These are phyloP conservation scores for Engraulis encrasicolus DNA, from an alignment of 2,113 vertebrate genomes.

Conservation along the genomic window DNA sequence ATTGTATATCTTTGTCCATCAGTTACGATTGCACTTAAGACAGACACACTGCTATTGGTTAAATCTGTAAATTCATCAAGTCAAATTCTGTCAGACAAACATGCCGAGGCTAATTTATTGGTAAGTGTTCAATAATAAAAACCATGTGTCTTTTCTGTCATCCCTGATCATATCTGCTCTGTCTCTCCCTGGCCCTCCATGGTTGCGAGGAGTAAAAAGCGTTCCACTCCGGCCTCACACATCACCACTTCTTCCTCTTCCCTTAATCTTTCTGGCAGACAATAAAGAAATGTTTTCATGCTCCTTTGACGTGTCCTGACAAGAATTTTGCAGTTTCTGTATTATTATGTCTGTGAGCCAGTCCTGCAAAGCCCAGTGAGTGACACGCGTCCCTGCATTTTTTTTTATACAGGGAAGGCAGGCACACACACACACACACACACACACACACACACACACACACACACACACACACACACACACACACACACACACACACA, in stretches of 20 bases:
- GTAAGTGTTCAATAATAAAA: constrained; percentile 45
- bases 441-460: background rate
- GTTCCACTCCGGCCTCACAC: constrained; percentile 40
- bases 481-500: background rate
- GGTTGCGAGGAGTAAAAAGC: background rate
- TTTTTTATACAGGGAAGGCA: constrained; percentile 29
- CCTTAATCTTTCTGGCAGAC: constrained; percentile 40
- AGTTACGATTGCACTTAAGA: background rate
- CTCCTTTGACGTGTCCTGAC: constrained; percentile 39
- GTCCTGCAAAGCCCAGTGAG: constrained; percentile 37
- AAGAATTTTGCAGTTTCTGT: constrained; percentile 32
- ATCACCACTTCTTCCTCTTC: constrained; percentile 25
- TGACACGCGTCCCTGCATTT: constrained; percentile 36
- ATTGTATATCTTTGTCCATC: background rate
- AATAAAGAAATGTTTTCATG: constrained; percentile 36
- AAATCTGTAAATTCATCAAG: constrained; percentile 34
- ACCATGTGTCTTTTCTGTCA: constrained; percentile 41
- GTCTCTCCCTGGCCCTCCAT: background rate
- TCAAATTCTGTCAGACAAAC: constrained; percentile 42
- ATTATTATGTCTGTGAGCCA: constrained; percentile 42
- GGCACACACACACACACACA: background rate
- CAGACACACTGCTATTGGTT: constrained; percentile 21
- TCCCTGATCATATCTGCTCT: constrained; percentile 20
- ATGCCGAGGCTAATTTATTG: constrained; percentile 26
- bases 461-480: background rate